Conservation (phyloP, 2,888 invertebrate genomes). For the Drosophila austrosaltans region DNA sequence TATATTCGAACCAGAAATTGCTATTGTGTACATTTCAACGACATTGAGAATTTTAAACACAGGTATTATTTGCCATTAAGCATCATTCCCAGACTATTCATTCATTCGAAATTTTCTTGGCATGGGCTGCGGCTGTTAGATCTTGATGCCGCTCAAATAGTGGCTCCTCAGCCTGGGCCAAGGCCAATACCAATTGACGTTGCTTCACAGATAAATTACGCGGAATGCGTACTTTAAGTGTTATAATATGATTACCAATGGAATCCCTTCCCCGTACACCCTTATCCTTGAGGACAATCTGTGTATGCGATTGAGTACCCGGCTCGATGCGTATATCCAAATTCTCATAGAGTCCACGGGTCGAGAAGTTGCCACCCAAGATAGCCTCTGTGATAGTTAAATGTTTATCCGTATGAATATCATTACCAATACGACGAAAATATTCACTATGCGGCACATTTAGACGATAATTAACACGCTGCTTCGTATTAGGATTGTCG, state of each 20-base stretch:
- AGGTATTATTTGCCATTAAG: slow-evolving; percentile 2
- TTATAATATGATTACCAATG: slow-evolving; percentile 79
- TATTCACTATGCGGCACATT: slow-evolving; percentile 73
- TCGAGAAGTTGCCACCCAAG: slow-evolving; percentile 75
- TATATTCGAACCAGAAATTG: neutral
- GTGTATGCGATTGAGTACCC: slow-evolving; percentile 80
- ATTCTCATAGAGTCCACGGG: slow-evolving; percentile 79
- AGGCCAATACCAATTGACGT: slow-evolving; percentile 76
- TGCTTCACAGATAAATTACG: slow-evolving; percentile 78
- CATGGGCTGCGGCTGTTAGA: neutral
- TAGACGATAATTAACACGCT: slow-evolving; percentile 69
- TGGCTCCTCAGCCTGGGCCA: slow-evolving; percentile 78
- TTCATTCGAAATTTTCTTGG: neutral
- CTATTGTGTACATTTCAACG: slow-evolving; percentile 29
- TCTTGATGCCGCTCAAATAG: slow-evolving; percentile 59
- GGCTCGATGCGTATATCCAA: slow-evolving; percentile 75
- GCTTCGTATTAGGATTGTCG: slow-evolving; percentile 76
- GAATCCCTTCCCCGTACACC: slow-evolving; percentile 70
- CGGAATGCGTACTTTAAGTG: slow-evolving; percentile 80
- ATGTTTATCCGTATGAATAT: slow-evolving; percentile 76
- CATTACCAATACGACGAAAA: slow-evolving; percentile 77
- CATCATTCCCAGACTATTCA: neutral
- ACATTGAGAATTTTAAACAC: slow-evolving; percentile 65
- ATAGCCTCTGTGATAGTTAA: slow-evolving; percentile 80
- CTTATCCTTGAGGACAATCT: slow-evolving; percentile 72